These are phyloP conservation scores for Lepidurus packardi DNA, from an alignment of 1,140 invertebrate genomes.

Conservation along the genomic window DNA sequence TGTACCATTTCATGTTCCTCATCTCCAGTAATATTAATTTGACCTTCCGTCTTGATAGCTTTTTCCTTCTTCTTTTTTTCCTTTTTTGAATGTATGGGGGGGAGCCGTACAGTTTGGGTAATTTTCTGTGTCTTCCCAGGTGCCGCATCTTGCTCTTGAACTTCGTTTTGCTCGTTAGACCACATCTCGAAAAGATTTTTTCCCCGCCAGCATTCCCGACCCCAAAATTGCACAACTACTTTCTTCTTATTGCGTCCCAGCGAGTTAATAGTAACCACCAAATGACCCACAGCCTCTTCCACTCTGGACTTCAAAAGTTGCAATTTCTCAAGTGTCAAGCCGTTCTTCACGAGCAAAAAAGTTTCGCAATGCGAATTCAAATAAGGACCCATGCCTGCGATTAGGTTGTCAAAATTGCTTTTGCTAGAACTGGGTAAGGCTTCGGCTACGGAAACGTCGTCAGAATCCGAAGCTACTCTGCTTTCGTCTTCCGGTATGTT, in stretches of 20 bases:
- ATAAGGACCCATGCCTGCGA: not conserved
- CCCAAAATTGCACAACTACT: not conserved
- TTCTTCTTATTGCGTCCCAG: not conserved
- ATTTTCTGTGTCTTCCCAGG: not conserved
- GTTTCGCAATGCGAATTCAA: not conserved
- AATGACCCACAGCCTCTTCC: slow-evolving; percentile 14
- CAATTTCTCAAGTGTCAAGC: not conserved
- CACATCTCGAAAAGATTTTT: not conserved
- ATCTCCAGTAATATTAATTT: not conserved
- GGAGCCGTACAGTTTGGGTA: too few species aligned
- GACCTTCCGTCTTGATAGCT: not conserved
- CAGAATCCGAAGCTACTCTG: not conserved
- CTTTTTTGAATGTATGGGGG: not conserved
- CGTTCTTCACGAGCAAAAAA: not conserved
- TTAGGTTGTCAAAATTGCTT: not conserved
- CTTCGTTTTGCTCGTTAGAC: not conserved
- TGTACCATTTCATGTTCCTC: not conserved
- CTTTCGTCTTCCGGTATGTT: not conserved
- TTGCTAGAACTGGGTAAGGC: not conserved
- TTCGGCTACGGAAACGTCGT: not conserved
- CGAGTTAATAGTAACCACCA: not conserved
- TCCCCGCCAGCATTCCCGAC: not conserved
- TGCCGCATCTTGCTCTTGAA: not conserved
- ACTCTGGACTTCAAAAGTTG: not conserved
- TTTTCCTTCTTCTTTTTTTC: not conserved